These are phyloP conservation scores for Crotalus helleri DNA, from an alignment of 2,113 vertebrate genomes.

Conservation along the genomic window DNA sequence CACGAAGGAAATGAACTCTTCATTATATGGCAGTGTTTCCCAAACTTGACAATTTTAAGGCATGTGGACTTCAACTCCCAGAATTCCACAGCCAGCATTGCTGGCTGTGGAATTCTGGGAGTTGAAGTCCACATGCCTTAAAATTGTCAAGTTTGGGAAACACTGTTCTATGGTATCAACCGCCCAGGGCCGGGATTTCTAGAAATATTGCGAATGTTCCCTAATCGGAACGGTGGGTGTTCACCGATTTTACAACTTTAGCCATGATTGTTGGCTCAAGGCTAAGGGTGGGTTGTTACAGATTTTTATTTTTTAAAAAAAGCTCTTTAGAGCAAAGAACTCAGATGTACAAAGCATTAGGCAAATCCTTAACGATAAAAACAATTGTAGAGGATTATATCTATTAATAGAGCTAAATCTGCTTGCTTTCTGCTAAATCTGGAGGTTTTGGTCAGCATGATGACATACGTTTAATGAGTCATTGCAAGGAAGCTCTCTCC, in stretches of 20 bases:
- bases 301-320: background rate
- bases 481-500: background rate
- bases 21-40: background rate
- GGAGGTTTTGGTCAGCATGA: background rate
- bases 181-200: background rate
- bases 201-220: background rate
- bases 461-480: background rate
- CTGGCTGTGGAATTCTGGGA: too few species aligned
- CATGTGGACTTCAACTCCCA: too few species aligned
- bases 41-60: too few species aligned
- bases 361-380: background rate
- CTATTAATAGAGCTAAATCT: background rate
- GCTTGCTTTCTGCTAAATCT: background rate
- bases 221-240: background rate
- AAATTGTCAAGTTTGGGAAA: too few species aligned
- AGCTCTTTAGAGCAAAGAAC: background rate
- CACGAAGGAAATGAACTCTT: constrained; percentile 29
- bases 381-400: background rate
- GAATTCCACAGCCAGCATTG: too few species aligned
- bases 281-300: background rate
- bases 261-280: background rate
- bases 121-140: too few species aligned
- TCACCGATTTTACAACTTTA: constrained; percentile 11
- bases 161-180: background rate
- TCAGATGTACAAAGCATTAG: background rate